Base-by-base conservation (phyloP, 35 echinoderm and acorn worm species). In the Eucidaris tribuloides region DNA sequence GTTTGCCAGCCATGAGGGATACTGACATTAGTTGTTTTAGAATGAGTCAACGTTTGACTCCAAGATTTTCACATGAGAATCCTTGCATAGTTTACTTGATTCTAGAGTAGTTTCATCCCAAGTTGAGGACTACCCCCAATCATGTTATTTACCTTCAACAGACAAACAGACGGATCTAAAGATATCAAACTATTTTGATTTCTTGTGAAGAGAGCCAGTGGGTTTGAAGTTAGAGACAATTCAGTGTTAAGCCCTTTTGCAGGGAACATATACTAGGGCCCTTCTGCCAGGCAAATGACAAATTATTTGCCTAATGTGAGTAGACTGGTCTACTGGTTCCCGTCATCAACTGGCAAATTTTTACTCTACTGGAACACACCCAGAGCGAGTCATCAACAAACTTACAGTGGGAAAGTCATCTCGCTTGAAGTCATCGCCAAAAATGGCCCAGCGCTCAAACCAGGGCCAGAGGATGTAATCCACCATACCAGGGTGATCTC, bases 381-480 rank as follows among this genome's bases (percentile, higher is more conserved):
- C n/a, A 52, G 9, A 11, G 9, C 9, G 9, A n/a, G 9, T n/a
- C 48, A 52, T n/a, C n/a, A 11, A n/a, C 9, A 11, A n/a, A 74
- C 68, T 2, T 52, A 89, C 87, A 18, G 46, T 83, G 34, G 87
- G 87, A 74, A 80, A 89, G 14, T 89, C 77, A 6, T 89, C 79
- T 38, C 65, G 52, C 17, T 81, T 27, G 18, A 89, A 82, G n/a
- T 70, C 55, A 42, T 82, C 79, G 31, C 65, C 79, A n/a, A 82
- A 41, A 45, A 89, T 37, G 15, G 71, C 80, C 79, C 79, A 79
- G 3, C 91, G 76, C 34, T 93, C 91, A 88, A 88, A 93, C 85
- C 85, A 93, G 9, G 91, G 91, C 91, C 91, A 93, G 36, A 88
- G 62, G 5, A 88, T 65, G 71, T 76, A 93, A 64, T 93, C 91